Evolutionary conservation across 2,113 vertebrate genomes (phyloP), one percentile per base, ranked within the genome.

Genomic region (Toxostoma redivivum): DNA sequence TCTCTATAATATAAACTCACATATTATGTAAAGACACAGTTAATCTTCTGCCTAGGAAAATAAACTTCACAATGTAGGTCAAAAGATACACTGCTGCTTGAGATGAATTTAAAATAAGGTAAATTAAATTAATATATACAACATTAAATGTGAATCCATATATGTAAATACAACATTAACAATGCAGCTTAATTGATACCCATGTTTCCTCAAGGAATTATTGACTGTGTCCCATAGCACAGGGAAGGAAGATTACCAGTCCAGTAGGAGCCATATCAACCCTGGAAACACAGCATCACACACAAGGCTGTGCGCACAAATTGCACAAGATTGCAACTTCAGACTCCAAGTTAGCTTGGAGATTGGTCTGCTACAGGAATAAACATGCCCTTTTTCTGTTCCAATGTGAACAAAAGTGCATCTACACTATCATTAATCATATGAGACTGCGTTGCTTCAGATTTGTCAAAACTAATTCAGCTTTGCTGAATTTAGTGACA

Each of bases 381-480:
- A 93, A 93, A 73, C 48, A 72, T 50, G 64, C 24, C 86, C 38
- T 80, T 88, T 54, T 51, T 57, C 64, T 47, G 22, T 33, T 86
- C 20, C 60, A 81, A 12, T 2, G 3, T 37, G 77, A 91, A 84
- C 73, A 56, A 83, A 64, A 92, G 88, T 81, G 64, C 56, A 90
- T 58, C 88, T 73, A 90, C 3, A 2, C 35, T 37, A 66, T 24
- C 47, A 90, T 80, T 90, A 90, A 91, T 88, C 82, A 83, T 20
- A 70, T 35, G 19, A 83, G 64, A 78, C 51, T 83, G 82, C 73
- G 92, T 79, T 71, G 51, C 51, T 81, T 92, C 79, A 88, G 69
- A 86, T 93, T 88, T 86, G 81, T 86, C 95, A 90, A 80, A 82
- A 90, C n/a, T 58, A 92, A 88, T 94, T 81, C 64, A 53, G 33